Evolutionary conservation across 2,888 invertebrate genomes (phyloP), one percentile per base, ranked within the genome.

Genomic region (Parthenolecanium corni): DNA sequence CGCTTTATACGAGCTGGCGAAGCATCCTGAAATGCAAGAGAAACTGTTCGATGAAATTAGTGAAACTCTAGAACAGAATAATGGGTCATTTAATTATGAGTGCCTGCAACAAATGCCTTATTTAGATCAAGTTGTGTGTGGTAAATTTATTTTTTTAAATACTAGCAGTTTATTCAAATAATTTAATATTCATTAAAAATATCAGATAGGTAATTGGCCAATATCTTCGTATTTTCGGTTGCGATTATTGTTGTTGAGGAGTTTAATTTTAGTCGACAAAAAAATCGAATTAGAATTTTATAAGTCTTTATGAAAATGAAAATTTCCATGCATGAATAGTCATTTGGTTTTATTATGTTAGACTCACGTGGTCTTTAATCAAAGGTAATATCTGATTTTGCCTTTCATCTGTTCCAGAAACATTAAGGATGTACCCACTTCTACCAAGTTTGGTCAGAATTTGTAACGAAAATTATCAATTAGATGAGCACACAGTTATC

Each of bases 381-480:
- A n/a, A n/a, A n/a, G n/a, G n/a, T n/a, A n/a, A n/a, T n/a, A n/a
- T n/a, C n/a, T n/a, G n/a, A n/a, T 31, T 31, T 31, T 31, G 9
- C 4, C 9, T 31, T 31, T 31, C 9, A 31, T 31, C 9, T 31
- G 57, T 69, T 68, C 24, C 67, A 75, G 77, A 78, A 69, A 74
- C 76, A 0, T 67, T 78, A n/a, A 70, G 77, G 23, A 72, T 74
- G 53, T 75, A 75, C 69, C 76, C 78, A 52, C 73, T 75, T 2
- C 69, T 72, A 1, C 66, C 71, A 3, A 46, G 69, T 6, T 65
- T 75, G 9, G 71, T 70, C 63, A 70, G 76, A 65, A 67, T 69
- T 54, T 72, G 75, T 16, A 67, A 67, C 1, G 61, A 68, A 23
- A 62, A 66, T 2, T 68, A 67, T 49, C 49, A 49, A 14, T 64